Evolutionary conservation across 2,888 invertebrate species (phyloP), one percentile per base, ranked within the genome.

Genomic region (Polymixis flavicincta): DNA sequence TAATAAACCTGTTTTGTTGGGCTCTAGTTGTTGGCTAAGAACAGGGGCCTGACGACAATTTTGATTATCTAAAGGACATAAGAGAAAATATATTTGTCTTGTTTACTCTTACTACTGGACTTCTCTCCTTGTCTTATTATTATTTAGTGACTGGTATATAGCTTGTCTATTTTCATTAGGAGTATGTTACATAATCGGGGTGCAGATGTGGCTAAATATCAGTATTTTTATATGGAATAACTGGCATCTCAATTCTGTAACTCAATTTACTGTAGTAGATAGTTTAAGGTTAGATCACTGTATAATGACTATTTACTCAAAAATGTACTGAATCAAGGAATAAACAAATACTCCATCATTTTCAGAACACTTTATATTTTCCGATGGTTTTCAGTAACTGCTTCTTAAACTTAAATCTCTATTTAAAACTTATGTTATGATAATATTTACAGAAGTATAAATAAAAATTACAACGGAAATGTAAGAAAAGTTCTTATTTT

Each of bases 361-460:
- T 60, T 48, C 69, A 78, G 3, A 52, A 50, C 22, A 71, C 13
- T 68, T 54, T 6, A 55, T 84, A 80, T 72, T 82, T 75, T 80
- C 69, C 8, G n/a, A 70, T 2, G 11, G 50, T 52, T 69, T 32
- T 59, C 17, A 71, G 8, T 60, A 73, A 32, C 6, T 50, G 7
- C 14, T 45, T 54, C 48, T 28, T 76, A 54, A 63, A 68, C 65
- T 57, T 57, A 65, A 54, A 59, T 55, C 17, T 70, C 28, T 78
- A 80, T 78, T 86, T 84, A 81, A 68, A 67, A 64, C 64, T n/a
- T 76, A 80, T 52, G 69, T 70, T 82, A 79, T 37, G 42, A 74
- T 14, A 64, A 74, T 75, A 78, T 76, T 78, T 83, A 87, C 83
- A 77, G 70, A 69, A 72, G 74, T 85, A 79, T 76, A 82, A 87